Conservation (phyloP, 2,888 invertebrate species). For the Synergus gifuensis region DNA sequence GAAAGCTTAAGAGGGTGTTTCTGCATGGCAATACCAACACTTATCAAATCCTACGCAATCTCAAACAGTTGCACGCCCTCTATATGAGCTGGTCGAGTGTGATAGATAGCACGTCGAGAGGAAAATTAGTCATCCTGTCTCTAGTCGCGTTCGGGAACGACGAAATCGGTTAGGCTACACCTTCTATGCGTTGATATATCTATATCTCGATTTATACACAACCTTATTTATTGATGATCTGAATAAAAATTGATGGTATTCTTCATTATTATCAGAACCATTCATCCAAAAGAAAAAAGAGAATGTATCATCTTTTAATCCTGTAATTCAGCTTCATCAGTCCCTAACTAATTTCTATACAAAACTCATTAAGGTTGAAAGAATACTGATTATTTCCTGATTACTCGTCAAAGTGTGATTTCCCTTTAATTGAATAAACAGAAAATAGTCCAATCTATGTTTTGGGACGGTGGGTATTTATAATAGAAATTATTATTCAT, state of each 20-base stretch:
- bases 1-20: slow-evolving; percentile 55
- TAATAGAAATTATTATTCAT: too few species aligned
- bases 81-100: slow-evolving; percentile 49
- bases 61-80: slow-evolving; percentile 54
- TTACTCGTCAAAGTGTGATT: too few species aligned
- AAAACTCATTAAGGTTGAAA: too few species aligned
- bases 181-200: slow-evolving; percentile 21
- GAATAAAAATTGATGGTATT: background rate
- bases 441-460: too few species aligned
- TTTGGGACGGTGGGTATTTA: too few species aligned
- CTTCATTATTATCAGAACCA: too few species aligned
- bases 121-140: slow-evolving; percentile 54
- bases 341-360: too few species aligned
- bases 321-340: too few species aligned
- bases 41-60: slow-evolving; percentile 53
- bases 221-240: background rate
- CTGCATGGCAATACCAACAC: slow-evolving; percentile 52
- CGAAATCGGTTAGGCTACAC: slow-evolving; percentile 21
- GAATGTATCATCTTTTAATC: too few species aligned
- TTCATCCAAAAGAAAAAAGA: too few species aligned
- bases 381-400: too few species aligned
- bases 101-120: slow-evolving; percentile 45
- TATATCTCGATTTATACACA: background rate
- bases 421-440: too few species aligned
- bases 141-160: slow-evolving; percentile 3